Percentiles rank a stretch among this genome's conserved stretches.
Conservation (phyloP, 37 sponge, comb jelly and placozoan species). For the Chondrosia reniformis region DNA sequence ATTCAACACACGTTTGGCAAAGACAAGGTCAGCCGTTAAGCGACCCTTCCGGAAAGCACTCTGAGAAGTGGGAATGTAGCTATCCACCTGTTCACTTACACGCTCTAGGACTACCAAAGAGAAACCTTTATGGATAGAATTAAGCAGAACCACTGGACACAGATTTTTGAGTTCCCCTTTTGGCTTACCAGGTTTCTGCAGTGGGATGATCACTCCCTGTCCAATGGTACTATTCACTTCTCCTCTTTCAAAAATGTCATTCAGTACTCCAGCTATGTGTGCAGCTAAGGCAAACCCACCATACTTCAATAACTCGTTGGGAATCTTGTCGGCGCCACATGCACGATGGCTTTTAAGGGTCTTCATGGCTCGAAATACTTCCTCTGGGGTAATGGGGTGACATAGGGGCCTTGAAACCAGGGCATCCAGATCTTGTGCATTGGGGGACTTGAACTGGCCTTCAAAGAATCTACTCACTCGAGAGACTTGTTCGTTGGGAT, state of each 20-base stretch:
- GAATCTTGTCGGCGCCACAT: background rate
- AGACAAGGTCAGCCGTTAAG: background rate
- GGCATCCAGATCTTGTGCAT: conserved; percentile 4
- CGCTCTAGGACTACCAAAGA: background rate
- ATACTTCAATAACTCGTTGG: conserved; percentile 8
- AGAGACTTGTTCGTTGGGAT: conserved; percentile 2
- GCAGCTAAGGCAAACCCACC: conserved; percentile 3
- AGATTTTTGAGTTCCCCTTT: background rate
- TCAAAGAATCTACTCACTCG: background rate
- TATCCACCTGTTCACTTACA: background rate
- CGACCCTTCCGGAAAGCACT: background rate
- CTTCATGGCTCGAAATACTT: background rate
- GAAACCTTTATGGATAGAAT: background rate
- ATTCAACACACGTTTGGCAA: no score
- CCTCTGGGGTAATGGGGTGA: background rate
- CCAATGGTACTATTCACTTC: background rate
- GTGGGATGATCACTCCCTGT: background rate
- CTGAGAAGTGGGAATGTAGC: background rate
- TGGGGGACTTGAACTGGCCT: background rate
- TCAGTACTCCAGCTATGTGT: background rate
- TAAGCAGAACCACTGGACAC: background rate
- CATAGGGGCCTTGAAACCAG: background rate
- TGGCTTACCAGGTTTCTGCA: background rate
- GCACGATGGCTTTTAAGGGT: background rate
- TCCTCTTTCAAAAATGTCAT: background rate